Base-by-base conservation (phyloP, 23 tunicate species). In the Corella eumyota region DNA sequence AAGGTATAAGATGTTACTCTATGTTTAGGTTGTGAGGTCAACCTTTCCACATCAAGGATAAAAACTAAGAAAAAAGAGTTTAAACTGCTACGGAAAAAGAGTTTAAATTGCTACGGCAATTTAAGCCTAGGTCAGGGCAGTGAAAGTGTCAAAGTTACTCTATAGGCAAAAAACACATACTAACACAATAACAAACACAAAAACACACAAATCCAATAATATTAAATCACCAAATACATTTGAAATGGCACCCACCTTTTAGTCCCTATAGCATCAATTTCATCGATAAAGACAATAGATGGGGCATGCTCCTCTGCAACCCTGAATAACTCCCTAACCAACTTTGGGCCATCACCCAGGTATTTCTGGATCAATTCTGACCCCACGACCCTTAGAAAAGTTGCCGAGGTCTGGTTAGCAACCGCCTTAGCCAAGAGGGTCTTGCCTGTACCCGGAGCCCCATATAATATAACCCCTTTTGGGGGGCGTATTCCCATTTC, bases 401-500 rank as follows among this genome's bases (percentile, higher is more conserved):
- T 84, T 17, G 94, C 99, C 15, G 95, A 86, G 4, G 99, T 85
- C 59, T 93, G 95, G 49, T 85, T 85, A 1, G 99, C 99, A 1
- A 93, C 99, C 4, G 99, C 99, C 63, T 93, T 93, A 21, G 99
- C 99, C 20, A 93, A 90, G n/a, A 93, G 66, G 2, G 99, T 93
- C 52, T 93, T 93, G 3, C 99, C 98, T 52, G 99, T 93, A 44
- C 99, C 99, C 33, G 99, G 99, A 6, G 87, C 82, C 24, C 99
- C 99, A 61, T 93, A 93, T 29, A 93, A 63, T 6, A 93, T 93
- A 4, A 93, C 99, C 5, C 99, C 99, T 50, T 93, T 93, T 0
- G 99, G 99, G 0, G 99, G 99, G 30, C 64, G 74, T 30, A 93
- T 93, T n/a, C 99, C 99, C 99, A 93, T 93, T 58, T 93, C 99